Base-by-base conservation (phyloP, 2,113 vertebrate species). In the Pelobates fuscus region DNA sequence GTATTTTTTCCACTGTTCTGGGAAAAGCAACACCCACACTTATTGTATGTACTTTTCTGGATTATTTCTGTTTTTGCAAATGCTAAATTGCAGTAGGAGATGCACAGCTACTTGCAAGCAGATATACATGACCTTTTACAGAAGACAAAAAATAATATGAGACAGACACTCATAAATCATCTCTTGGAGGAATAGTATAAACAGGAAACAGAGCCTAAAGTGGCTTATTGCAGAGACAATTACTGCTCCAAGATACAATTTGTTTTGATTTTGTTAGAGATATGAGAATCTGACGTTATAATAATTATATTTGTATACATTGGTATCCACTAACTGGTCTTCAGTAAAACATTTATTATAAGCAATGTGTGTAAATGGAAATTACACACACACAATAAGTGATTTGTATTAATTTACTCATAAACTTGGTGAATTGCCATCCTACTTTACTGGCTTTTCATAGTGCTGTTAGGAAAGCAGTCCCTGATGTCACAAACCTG, bases 211-310 rank as follows among this genome's bases (percentile, higher is more conserved):
- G 29, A 62, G 27, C 27, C 27, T n/a, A 21, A 20, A 62, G n/a
- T 32, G 17, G 60, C 18, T 62, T 62, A 37, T 32, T 62, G 60
- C 30, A 62, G 18, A 62, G n/a, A 32, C 60, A 62, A 62, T 62
- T 32, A 62, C 29, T 27, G 29, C 29, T 62, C 6, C 2, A 18
- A 21, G 25, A 37, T 32, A 20, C 6, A 26, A 32, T 29, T n/a
- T 61, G 59, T 62, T 32, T 32, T 32, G 15, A 62, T 62, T n/a
- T 62, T 62, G 60, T 32, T 21, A 55, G 17, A 55, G 52, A 55
- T 55, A 55, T 23, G 60, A 25, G 24, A 8, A 66, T 66, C n/a
- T 30, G 17, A n/a, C 41, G 15, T 66, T 1, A 17, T 44, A 32
- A 66, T 26, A 25, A 66, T 66, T 46, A 46, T 26, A 66, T 66